A percentile compares a stretch with the other conserved stretches of the same genome.
Evolutionary conservation across 2,888 invertebrate genomes (phyloP).

Genomic region (Embidobia sp.): DNA sequence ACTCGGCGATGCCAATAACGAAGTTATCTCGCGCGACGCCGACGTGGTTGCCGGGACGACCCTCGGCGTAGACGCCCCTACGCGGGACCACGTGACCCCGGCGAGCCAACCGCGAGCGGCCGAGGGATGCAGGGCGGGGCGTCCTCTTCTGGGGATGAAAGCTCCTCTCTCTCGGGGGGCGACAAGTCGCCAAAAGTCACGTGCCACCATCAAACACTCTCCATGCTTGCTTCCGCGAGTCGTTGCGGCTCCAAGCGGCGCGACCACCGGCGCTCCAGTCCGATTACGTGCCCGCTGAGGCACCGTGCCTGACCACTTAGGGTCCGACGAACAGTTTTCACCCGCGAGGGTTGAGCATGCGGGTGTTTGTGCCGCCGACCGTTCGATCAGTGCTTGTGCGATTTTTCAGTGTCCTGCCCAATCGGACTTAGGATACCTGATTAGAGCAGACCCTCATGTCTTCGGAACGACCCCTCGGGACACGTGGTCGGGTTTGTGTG

Average conservation of each 20-base stretch:
- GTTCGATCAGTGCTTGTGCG: conserved; percentile 5
- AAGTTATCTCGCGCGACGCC: conserved; percentile 78
- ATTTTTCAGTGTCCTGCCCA: too few relatives aligned
- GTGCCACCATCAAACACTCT: conserved; percentile 77
- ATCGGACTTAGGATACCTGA: too few relatives aligned
- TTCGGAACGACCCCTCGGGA: too few relatives aligned
- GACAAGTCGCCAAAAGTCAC: conserved; percentile 80
- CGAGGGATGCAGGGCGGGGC: conserved; percentile 85
- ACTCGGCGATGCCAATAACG: conserved; percentile 79
- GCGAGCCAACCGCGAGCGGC: conserved; percentile 73
- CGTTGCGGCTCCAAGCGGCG: conserved; percentile 67
- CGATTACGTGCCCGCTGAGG: conserved; percentile 22
- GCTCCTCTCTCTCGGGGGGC: conserved; percentile 70
- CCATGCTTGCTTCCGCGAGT: conserved; percentile 75
- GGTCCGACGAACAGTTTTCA: not conserved
- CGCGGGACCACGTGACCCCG: conserved; percentile 72
- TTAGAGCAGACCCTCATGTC: too few relatives aligned
- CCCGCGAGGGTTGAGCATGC: conserved; percentile 6
- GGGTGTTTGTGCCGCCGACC: not conserved
- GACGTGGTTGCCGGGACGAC: conserved; percentile 76
- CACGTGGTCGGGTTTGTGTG: too few relatives aligned
- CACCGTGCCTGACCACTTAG: conserved; percentile 5
- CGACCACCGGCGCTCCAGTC: conserved; percentile 54
- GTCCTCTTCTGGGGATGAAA: conserved; percentile 82
- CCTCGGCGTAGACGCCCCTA: conserved; percentile 68